Percentiles rank a stretch among this genome's conserved stretches.
Conservation (phyloP, 2,113 vertebrate species). For the Petaurus breviceps region DNA sequence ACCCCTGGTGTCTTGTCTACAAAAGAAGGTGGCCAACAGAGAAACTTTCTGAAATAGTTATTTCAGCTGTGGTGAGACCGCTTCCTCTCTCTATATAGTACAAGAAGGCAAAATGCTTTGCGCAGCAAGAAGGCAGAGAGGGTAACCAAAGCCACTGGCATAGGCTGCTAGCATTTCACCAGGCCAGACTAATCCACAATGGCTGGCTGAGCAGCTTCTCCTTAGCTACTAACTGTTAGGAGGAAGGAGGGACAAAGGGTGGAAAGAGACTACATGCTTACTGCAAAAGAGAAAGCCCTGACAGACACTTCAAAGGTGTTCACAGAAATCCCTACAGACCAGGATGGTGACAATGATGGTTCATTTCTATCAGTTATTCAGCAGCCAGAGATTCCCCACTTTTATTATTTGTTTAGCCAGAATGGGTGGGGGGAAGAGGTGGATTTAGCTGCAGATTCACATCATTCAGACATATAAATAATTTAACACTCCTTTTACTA, state of each 20-base stretch:
- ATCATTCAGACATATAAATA: not conserved
- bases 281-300: not conserved
- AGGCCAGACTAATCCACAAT: not conserved
- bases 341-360: not conserved
- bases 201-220: not conserved
- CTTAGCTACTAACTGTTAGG: constrained; percentile 18
- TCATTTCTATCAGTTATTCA: not conserved
- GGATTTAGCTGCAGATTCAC: not conserved
- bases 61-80: constrained; percentile 74
- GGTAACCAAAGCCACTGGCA: not conserved
- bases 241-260: not conserved
- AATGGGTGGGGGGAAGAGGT: not conserved
- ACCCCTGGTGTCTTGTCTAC: not conserved
- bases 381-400: not conserved
- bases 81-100: constrained; percentile 73
- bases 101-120: constrained; percentile 42
- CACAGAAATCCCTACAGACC: not conserved
- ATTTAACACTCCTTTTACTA: not conserved
- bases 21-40: constrained; percentile 49
- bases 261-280: not conserved
- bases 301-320: not conserved
- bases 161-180: not conserved
- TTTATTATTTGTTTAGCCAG: not conserved
- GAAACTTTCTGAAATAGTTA: constrained; percentile 76
- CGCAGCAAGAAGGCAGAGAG: constrained; percentile 30